These are phyloP conservation scores for Dipodomys ordii DNA, from an alignment of 2,113 vertebrate species.

Conservation along the genomic window DNA sequence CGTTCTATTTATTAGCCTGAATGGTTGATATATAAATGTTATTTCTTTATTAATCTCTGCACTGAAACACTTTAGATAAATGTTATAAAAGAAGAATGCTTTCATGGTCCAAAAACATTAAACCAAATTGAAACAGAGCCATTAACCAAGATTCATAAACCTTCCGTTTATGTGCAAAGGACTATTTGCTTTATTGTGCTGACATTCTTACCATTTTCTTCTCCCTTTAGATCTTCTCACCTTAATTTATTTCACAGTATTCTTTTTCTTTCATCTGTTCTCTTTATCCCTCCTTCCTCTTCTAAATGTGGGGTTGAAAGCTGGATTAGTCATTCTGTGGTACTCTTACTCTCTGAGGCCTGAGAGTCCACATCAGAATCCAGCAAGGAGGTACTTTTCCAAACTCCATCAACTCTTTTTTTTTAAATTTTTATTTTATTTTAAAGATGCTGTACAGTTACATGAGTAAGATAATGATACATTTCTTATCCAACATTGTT, in stretches of 20 bases:
- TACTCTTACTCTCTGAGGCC: not conserved
- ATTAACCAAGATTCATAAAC: not conserved
- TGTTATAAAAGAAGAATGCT: not conserved
- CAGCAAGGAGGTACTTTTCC: not conserved
- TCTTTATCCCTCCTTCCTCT: not conserved
- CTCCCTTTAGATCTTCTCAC: not conserved
- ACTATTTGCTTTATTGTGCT: not conserved
- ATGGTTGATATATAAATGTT: not conserved
- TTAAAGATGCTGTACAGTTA: no score
- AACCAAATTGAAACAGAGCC: not conserved
- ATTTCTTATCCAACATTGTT: no score
- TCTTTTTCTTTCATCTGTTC: conserved; percentile 16
- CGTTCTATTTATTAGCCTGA: not conserved
- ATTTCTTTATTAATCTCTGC: not conserved
- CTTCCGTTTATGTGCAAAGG: not conserved
- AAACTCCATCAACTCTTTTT: not conserved
- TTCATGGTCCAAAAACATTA: not conserved
- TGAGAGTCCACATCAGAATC: not conserved
- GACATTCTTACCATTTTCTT: not conserved
- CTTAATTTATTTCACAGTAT: conserved; percentile 16
- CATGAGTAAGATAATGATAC: no score
- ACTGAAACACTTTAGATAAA: not conserved
- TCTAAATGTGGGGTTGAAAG: not conserved
- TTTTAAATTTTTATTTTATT: no score
- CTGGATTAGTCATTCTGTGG: not conserved